Percentiles rank a stretch among this genome's conserved stretches.
These are phyloP conservation scores for Oreochromis aureus DNA, from an alignment of 2,113 vertebrate species.

Conservation along the genomic window DNA sequence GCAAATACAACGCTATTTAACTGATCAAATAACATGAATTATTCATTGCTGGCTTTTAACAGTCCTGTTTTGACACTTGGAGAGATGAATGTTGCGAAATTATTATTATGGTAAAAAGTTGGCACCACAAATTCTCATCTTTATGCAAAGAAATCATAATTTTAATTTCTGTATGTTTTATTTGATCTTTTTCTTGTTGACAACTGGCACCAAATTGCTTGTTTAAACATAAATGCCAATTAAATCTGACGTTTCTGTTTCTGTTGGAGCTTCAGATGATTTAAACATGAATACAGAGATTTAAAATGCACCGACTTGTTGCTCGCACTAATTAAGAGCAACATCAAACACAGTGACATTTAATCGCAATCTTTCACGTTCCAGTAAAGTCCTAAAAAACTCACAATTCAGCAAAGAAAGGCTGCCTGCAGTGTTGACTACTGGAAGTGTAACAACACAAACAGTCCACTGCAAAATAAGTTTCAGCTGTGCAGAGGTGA, in stretches of 20 bases:
- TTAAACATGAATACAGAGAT: not conserved
- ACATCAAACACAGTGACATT: not conserved
- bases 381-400: not conserved
- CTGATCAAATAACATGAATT: not conserved
- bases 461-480: not conserved
- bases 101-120: not conserved
- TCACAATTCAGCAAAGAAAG: not conserved
- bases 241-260: not conserved
- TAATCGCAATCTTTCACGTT: not conserved
- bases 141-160: not conserved
- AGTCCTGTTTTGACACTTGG: not conserved
- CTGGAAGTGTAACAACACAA: not conserved
- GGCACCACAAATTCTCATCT: not conserved
- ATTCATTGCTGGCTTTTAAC: not conserved
- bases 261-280: not conserved
- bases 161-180: not conserved
- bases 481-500: conserved; percentile 27
- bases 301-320: not conserved
- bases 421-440: not conserved
- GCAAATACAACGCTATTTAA: fast-evolving
- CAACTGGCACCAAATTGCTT: not conserved
- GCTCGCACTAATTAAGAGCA: not conserved
- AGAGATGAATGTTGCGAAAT: not conserved
- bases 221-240: not conserved
- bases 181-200: not conserved